phyloP scores from a whole-genome alignment of 2,888 invertebrate species.

The Rotaria sp. region DNA sequence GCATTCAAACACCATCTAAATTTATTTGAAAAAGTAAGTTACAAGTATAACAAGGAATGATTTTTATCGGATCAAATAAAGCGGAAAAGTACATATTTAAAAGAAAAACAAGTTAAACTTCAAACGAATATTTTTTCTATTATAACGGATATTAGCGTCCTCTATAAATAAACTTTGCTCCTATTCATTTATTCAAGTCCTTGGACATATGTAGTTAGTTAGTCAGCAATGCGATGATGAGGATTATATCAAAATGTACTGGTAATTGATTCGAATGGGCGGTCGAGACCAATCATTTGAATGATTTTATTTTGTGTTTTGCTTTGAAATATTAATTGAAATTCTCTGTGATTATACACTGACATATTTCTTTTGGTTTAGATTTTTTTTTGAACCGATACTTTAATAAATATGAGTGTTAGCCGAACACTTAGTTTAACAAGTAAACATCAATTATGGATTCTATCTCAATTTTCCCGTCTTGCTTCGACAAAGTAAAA shows the following conservation, averaged over 20 bases:
- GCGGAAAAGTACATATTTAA: too few species aligned
- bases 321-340: too few species aligned
- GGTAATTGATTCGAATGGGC: not conserved
- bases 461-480: not conserved
- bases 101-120: too few species aligned
- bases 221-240: not conserved
- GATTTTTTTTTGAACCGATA: not conserved
- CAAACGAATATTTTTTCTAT: too few species aligned
- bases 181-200: not conserved
- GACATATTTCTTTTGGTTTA: not conserved
- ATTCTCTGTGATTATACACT: too few species aligned
- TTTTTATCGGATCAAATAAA: too few species aligned
- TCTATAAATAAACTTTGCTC: not conserved
- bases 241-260: not conserved
- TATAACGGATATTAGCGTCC: not conserved
- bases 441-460: not conserved
- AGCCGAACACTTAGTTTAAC: not conserved
- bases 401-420: not conserved
- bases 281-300: not conserved
- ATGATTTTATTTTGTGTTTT: not conserved
- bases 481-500: conserved; percentile 12
- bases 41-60: too few species aligned
- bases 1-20: too few species aligned
- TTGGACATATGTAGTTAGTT: not conserved
- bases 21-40: too few species aligned